Evolutionary conservation across 2,797 vertebrate species (phyloP).

Genomic region (Sebastes iracundus): DNA sequence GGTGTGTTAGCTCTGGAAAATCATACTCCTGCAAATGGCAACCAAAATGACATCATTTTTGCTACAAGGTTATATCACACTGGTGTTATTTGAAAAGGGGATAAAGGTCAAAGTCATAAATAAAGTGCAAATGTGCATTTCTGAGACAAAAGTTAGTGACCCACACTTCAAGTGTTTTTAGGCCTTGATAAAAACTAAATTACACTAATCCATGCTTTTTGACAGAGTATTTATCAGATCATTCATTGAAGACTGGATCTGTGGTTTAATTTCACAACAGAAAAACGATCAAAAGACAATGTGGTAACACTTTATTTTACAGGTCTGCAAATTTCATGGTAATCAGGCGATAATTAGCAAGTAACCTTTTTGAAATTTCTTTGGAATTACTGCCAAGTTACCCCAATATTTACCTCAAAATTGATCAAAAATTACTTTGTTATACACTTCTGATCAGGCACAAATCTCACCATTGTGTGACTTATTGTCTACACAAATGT

Average conservation of each 20-base stretch:
- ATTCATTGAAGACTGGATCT: not conserved
- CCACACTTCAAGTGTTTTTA: not conserved
- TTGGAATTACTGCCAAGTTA: no score
- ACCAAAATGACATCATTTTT: conserved; percentile 26
- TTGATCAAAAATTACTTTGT: no score
- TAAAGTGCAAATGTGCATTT: not conserved
- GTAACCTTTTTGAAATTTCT: no score
- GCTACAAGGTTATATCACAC: conserved; percentile 8
- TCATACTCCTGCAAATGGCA: conserved; percentile 37
- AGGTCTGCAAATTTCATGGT: no score
- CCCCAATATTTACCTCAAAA: no score
- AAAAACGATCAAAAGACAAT: not conserved
- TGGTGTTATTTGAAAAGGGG: conserved; percentile 10
- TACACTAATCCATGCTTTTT: not conserved
- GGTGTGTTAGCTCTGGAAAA: conserved; percentile 41
- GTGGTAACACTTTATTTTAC: no score
- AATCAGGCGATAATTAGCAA: no score
- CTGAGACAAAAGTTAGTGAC: not conserved
- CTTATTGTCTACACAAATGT: no score
- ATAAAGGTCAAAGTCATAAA: conserved; percentile 7
- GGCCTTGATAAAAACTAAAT: not conserved
- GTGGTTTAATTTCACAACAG: not conserved
- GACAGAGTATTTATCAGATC: not conserved
- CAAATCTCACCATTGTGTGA: no score
- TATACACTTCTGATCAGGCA: no score